A percentile compares a stretch with the other conserved stretches of the same genome.
Conservation (phyloP, 2,113 vertebrate genomes). For the Piaya cayana region DNA sequence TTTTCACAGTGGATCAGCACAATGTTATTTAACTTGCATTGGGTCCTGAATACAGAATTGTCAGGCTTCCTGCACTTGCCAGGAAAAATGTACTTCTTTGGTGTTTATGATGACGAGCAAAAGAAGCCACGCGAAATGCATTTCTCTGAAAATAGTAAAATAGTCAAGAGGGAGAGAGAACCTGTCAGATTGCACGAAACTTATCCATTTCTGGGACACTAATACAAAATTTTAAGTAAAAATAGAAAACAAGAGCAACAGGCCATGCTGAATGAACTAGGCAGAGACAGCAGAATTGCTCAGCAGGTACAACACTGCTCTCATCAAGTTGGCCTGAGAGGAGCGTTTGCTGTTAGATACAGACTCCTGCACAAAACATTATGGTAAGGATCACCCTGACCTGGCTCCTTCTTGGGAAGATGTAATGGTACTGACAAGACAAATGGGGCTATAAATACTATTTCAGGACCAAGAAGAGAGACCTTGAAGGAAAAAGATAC, state of each 20-base stretch:
- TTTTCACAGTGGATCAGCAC: background rate
- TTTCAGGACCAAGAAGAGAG: constrained; percentile 30
- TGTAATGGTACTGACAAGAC: background rate
- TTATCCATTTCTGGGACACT: background rate
- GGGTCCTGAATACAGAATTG: background rate
- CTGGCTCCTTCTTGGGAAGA: background rate
- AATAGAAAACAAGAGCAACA: background rate
- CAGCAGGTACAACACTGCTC: background rate
- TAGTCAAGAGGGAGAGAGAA: background rate
- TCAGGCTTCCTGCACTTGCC: background rate
- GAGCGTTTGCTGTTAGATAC: background rate
- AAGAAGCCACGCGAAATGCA: background rate
- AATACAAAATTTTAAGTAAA: background rate
- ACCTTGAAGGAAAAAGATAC: background rate
- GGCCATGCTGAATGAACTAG: background rate
- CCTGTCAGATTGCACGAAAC: background rate
- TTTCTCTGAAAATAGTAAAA: constrained; percentile 13
- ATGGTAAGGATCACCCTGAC: constrained; percentile 19
- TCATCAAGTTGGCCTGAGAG: background rate
- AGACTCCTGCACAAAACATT: constrained; percentile 35
- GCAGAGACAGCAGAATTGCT: background rate
- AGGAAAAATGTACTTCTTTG: background rate
- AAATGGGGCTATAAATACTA: constrained; percentile 31
- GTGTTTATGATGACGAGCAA: background rate
- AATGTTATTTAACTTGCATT: background rate